Conservation (phyloP, 2,797 vertebrate species). For the Pogoniulus pusillus region DNA sequence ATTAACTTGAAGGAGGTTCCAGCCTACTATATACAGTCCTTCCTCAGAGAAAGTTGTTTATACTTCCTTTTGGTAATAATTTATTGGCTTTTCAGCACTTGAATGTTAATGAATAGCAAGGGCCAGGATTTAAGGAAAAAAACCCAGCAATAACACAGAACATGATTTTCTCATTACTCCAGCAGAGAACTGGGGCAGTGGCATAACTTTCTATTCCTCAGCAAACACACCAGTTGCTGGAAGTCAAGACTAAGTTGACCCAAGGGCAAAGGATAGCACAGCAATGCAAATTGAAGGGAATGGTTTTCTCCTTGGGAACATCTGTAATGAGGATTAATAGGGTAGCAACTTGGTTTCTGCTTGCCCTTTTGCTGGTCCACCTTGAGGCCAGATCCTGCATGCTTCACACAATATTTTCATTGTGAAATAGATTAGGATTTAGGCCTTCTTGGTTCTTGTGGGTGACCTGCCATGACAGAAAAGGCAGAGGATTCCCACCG, state of each 20-base stretch:
- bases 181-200: not conserved
- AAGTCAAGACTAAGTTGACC: not conserved
- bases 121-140: slow-evolving; percentile 23
- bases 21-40: slow-evolving; percentile 74
- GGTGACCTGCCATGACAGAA: not conserved
- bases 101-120: slow-evolving; percentile 58
- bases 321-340: slow-evolving; percentile 37
- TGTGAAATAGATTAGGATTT: slow-evolving; percentile 33
- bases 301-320: slow-evolving; percentile 20
- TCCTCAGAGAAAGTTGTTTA: slow-evolving; percentile 74
- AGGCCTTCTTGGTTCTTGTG: not conserved
- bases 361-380: not conserved
- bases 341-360: not conserved
- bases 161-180: slow-evolving; percentile 47
- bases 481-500: not conserved
- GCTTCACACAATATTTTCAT: not conserved
- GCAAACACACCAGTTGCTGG: not conserved
- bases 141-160: not conserved
- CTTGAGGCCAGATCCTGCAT: not conserved
- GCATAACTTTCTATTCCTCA: not conserved
- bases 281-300: slow-evolving; percentile 36
- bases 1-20: slow-evolving; percentile 83
- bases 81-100: slow-evolving; percentile 70
- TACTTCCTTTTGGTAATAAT: slow-evolving; percentile 71
- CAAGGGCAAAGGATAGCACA: not conserved